Evolutionary conservation across 2,797 vertebrate genomes (phyloP).

Genomic region (Hozukius guyotensis): DNA sequence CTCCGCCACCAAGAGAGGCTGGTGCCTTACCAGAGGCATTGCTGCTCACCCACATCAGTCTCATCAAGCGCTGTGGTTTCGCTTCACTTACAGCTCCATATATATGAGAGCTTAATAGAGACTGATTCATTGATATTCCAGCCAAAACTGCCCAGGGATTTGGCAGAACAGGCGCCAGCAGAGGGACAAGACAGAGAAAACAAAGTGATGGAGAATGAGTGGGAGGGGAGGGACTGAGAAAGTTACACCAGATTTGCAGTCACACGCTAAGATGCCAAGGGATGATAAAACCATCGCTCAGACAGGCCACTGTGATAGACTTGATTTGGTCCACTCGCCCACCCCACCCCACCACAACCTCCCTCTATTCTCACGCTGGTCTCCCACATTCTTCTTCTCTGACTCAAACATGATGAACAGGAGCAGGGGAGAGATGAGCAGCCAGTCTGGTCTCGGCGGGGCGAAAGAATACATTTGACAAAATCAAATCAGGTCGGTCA

Average conservation of each 20-base stretch:
- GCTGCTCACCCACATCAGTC: conserved; percentile 61
- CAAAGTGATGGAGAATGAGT: conserved; percentile 51
- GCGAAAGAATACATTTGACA: conserved; percentile 66
- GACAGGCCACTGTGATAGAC: conserved; percentile 59
- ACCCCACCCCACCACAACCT: background rate
- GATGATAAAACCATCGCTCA: conserved; percentile 66
- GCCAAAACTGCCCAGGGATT: conserved; percentile 54
- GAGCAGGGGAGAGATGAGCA: conserved; percentile 60
- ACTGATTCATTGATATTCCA: conserved; percentile 69
- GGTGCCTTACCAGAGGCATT: conserved; percentile 62
- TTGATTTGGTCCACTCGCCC: conserved; percentile 46
- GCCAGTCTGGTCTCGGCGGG: conserved; percentile 53
- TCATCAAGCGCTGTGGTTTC: conserved; percentile 56
- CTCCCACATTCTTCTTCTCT: conserved; percentile 45
- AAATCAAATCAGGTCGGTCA: conserved; percentile 80
- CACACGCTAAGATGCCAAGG: conserved; percentile 53
- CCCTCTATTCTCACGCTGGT: conserved; percentile 25
- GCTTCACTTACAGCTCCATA: conserved; percentile 56
- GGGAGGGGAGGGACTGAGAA: conserved; percentile 38
- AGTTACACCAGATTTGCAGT: conserved; percentile 54
- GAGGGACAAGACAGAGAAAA: conserved; percentile 47
- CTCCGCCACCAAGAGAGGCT: conserved; percentile 44
- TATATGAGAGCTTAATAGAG: conserved; percentile 63
- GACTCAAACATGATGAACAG: conserved; percentile 64
- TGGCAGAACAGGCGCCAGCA: conserved; percentile 48